phyloP scores from a whole-genome alignment of 2,888 invertebrate species.

The Mimumesa dahlbomi region DNA sequence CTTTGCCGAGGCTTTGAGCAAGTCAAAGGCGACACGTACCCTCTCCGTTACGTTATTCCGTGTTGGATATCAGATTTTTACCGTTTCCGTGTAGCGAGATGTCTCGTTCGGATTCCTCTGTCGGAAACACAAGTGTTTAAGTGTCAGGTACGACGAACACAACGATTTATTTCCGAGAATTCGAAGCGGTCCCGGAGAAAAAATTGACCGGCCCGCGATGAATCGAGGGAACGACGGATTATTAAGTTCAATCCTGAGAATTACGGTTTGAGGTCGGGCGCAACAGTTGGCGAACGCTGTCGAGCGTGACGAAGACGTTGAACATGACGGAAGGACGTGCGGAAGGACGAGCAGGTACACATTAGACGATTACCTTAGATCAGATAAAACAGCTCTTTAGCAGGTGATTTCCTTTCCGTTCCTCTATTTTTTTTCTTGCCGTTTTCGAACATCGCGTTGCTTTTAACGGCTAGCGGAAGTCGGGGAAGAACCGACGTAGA shows the following conservation, averaged over 20 bases:
- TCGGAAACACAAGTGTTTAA: too few species aligned
- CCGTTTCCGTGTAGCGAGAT: not conserved
- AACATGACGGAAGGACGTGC: constrained; percentile 61
- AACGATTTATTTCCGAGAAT: not conserved
- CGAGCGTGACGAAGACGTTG: constrained; percentile 72
- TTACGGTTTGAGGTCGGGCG: constrained; percentile 55
- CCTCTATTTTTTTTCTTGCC: too few species aligned
- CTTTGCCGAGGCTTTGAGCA: constrained; percentile 20
- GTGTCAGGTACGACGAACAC: too few species aligned
- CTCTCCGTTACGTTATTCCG: constrained; percentile 6
- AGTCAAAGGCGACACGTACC: constrained; percentile 45
- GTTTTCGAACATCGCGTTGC: not conserved
- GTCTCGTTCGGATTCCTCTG: too few species aligned
- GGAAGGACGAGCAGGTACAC: constrained; percentile 60
- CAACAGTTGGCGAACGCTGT: constrained; percentile 72
- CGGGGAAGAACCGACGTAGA: not conserved
- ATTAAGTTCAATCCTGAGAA: constrained; percentile 46
- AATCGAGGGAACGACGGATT: constrained; percentile 23
- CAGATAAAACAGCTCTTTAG: constrained; percentile 42
- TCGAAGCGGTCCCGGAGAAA: constrained; percentile 20
- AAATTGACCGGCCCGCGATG: constrained; percentile 19
- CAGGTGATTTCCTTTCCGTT: too few species aligned
- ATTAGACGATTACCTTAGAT: constrained; percentile 55
- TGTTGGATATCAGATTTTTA: constrained; percentile 18
- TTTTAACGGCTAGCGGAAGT: constrained; percentile 39